phyloP scores from a whole-genome alignment of 2,888 invertebrate genomes.

The Lasioglossum pauxillum region DNA sequence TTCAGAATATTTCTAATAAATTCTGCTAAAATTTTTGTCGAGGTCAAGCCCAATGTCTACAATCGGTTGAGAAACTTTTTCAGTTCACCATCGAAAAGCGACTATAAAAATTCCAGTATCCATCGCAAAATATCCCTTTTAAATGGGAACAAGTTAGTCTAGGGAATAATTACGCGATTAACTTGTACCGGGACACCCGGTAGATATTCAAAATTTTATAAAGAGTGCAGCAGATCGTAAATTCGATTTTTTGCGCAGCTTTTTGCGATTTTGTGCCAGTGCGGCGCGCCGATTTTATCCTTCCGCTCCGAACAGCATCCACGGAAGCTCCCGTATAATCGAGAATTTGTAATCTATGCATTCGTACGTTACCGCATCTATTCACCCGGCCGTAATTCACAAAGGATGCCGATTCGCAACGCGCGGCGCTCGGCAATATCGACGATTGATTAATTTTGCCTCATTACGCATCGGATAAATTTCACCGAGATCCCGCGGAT shows the following conservation, averaged over 20 bases:
- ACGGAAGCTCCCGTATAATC: conserved; percentile 45
- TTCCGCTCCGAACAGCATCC: conserved; percentile 2
- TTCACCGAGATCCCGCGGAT: conserved; percentile 19
- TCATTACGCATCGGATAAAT: conserved; percentile 50
- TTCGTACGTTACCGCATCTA: conserved; percentile 39
- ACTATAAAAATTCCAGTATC: neutral
- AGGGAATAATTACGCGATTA: neutral
- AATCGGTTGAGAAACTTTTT: too few relatives aligned
- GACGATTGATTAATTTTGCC: conserved; percentile 60
- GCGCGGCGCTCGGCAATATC: conserved; percentile 31
- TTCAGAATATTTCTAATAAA: too few relatives aligned
- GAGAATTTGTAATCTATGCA: conserved; percentile 57
- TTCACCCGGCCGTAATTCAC: conserved; percentile 49
- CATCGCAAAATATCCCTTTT: neutral
- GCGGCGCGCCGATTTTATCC: conserved; percentile 10
- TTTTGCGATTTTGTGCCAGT: neutral
- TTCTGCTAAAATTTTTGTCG: neutral
- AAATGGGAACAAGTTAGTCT: neutral
- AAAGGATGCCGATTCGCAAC: conserved; percentile 50
- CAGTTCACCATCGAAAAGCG: too few relatives aligned
- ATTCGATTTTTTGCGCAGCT: neutral
- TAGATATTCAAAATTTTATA: neutral
- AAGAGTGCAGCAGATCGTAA: neutral
- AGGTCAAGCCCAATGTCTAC: too few relatives aligned
- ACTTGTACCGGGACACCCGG: neutral